Conservation (phyloP, 1,140 invertebrate species). For the Orussus abietinus region DNA sequence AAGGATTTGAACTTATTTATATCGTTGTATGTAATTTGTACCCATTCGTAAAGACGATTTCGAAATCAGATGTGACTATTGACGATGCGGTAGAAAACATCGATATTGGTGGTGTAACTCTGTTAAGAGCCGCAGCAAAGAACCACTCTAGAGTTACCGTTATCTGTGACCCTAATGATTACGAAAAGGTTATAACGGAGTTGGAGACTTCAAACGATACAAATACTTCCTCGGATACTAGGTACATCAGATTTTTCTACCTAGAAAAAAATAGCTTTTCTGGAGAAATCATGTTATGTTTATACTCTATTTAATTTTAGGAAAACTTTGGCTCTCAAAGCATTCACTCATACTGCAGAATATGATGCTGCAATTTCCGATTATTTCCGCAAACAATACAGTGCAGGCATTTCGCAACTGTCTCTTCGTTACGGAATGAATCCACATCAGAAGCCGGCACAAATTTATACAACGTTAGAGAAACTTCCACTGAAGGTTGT, state of each 20-base stretch:
- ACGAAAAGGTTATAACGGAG: slow-evolving; percentile 71
- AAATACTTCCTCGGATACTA: slow-evolving; percentile 69
- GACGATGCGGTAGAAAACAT: slow-evolving; percentile 96
- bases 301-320: slow-evolving; percentile 48
- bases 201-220: slow-evolving; percentile 59
- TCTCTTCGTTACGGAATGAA: slow-evolving; percentile 96
- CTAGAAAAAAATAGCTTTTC: too few species aligned
- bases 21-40: slow-evolving; percentile 96
- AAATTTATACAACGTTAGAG: slow-evolving; percentile 79
- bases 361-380: slow-evolving; percentile 95
- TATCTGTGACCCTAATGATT: slow-evolving; percentile 90
- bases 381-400: slow-evolving; percentile 91
- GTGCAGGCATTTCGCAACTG: slow-evolving; percentile 71
- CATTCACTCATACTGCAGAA: slow-evolving; percentile 92
- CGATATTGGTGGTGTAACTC: slow-evolving; percentile 94
- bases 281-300: slow-evolving; percentile 8
- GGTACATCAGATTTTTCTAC: slow-evolving; percentile 51
- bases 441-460: slow-evolving; percentile 95
- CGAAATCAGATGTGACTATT: slow-evolving; percentile 75
- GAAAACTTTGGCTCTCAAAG: slow-evolving; percentile 78
- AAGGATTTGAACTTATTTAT: slow-evolving; percentile 70
- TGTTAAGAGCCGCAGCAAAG: slow-evolving; percentile 93
- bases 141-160: slow-evolving; percentile 95
- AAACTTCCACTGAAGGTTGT: slow-evolving; percentile 84
- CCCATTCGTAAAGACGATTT: slow-evolving; percentile 89